phyloP scores from a whole-genome alignment of 2,888 invertebrate genomes.

The Ectobius pallidus region DNA sequence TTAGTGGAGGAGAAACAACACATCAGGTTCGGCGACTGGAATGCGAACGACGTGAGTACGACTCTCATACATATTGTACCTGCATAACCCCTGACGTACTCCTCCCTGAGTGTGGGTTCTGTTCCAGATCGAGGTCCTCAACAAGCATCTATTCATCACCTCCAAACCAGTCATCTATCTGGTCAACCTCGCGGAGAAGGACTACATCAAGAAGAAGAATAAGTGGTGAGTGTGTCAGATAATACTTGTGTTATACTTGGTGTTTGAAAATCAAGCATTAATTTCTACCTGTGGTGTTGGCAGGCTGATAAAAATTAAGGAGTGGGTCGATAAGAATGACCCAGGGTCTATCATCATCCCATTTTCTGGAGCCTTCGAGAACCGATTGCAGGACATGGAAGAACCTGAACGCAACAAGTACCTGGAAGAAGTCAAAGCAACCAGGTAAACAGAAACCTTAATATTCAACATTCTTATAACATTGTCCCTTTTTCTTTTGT shows the following conservation, averaged over 20 bases:
- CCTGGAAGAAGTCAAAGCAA: conserved; percentile 80
- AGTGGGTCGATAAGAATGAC: conserved; percentile 98
- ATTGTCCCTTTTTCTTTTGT: too few relatives aligned
- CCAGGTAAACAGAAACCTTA: conserved; percentile 80
- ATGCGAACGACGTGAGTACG: conserved; percentile 82
- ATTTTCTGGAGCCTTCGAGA: conserved; percentile 93
- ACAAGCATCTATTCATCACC: conserved; percentile 95
- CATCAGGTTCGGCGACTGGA: conserved; percentile 93
- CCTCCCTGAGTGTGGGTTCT: background rate
- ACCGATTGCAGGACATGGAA: conserved; percentile 84
- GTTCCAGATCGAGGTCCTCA: conserved; percentile 88
- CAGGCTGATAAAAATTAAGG: conserved; percentile 95
- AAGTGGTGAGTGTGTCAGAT: conserved; percentile 76
- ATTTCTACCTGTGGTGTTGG: too few relatives aligned
- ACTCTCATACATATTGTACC: background rate
- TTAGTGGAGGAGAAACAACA: conserved; percentile 91
- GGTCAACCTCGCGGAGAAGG: conserved; percentile 96
- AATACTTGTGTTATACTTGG: too few relatives aligned
- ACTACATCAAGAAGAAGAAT: conserved; percentile 97
- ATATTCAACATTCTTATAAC: too few relatives aligned
- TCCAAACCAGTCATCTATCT: conserved; percentile 97
- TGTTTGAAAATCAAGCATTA: too few relatives aligned
- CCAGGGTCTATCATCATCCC: conserved; percentile 93
- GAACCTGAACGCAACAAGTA: conserved; percentile 76
- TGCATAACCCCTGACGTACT: too few relatives aligned